Evolutionary conservation across 2,797 vertebrate species (phyloP).

Genomic region (Chloroceryle amazona): DNA sequence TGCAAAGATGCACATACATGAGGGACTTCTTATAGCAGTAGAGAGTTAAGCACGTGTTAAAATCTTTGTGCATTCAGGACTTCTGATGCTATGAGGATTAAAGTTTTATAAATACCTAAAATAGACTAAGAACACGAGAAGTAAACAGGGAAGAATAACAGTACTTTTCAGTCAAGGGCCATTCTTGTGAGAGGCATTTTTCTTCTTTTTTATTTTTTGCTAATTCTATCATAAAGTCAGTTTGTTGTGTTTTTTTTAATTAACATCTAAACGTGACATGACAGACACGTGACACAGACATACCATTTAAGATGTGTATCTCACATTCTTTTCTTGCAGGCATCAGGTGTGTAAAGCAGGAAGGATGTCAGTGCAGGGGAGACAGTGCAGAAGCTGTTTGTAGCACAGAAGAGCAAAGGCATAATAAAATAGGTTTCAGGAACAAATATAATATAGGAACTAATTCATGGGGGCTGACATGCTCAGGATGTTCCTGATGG

Average conservation of each 20-base stretch:
- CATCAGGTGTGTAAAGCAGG: not conserved
- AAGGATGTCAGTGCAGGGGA: not conserved
- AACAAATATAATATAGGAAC: not conserved
- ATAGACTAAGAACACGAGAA: slow-evolving; percentile 31
- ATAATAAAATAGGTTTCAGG: not conserved
- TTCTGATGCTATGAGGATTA: slow-evolving; percentile 20
- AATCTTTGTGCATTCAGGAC: not conserved
- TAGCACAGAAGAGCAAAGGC: not conserved
- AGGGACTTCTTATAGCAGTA: not conserved
- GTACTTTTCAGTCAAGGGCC: not conserved
- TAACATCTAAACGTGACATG: not conserved
- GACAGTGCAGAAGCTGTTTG: not conserved
- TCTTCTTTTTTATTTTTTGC: not conserved
- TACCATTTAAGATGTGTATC: not conserved
- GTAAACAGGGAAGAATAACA: not conserved
- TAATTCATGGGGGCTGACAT: not conserved
- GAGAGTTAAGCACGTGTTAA: slow-evolving; percentile 29
- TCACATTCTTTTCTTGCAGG: not conserved
- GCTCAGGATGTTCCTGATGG: not conserved
- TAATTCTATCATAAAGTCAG: not conserved
- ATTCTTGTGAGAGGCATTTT: not conserved
- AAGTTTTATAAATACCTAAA: slow-evolving; percentile 55
- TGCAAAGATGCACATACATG: not conserved
- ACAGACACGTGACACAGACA: not conserved
- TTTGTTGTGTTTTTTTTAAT: not conserved